A percentile compares a stretch with the other conserved stretches of the same genome.
Evolutionary conservation across 2,888 invertebrate species (phyloP).

Genomic region (Spatulosminthurus flaviceps): DNA sequence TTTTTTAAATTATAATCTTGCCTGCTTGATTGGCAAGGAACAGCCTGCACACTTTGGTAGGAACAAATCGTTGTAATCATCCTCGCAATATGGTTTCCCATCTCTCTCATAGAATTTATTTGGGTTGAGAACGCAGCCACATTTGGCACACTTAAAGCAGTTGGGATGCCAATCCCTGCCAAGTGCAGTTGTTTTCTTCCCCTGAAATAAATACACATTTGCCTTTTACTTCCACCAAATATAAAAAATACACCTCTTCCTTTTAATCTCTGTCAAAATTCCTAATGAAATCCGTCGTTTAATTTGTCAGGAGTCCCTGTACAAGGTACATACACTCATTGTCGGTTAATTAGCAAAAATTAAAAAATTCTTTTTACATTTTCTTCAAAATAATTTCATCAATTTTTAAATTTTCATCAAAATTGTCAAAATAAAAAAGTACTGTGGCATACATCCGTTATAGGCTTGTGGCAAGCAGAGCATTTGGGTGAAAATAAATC

Average conservation of each 20-base stretch:
- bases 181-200: conserved; percentile 50
- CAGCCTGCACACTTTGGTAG: conserved; percentile 61
- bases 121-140: conserved; percentile 53
- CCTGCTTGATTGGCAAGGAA: conserved; percentile 54
- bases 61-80: conserved; percentile 60
- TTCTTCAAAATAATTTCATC: no score
- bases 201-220: conserved; percentile 29
- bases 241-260: no score
- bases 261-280: no score
- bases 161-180: conserved; percentile 57
- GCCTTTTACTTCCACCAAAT: no score
- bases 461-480: conserved; percentile 56
- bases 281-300: background rate
- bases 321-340: no score
- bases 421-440: background rate
- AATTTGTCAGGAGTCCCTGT: no score
- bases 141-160: conserved; percentile 58
- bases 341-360: no score
- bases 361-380: no score
- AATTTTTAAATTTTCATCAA: no score
- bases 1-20: background rate
- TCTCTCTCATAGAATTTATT: conserved; percentile 58
- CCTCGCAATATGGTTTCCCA: conserved; percentile 57
- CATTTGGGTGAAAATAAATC: conserved; percentile 59
- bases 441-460: conserved; percentile 54